Conservation (phyloP, 35 echinoderm and acorn worm genomes). For the Ophioderma brevispina region DNA sequence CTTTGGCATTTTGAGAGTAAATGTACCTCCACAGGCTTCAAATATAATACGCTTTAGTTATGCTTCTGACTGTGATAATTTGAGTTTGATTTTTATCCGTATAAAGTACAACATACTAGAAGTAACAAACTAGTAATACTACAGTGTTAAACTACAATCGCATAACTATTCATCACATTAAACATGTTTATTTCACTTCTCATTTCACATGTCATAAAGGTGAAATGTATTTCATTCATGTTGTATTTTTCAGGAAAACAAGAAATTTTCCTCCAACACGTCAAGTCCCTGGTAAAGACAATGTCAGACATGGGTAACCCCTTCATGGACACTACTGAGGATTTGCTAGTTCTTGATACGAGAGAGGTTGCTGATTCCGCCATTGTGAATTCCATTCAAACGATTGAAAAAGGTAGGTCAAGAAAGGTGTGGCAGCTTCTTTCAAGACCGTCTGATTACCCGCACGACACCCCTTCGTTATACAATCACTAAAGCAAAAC, state of each 20-base stretch:
- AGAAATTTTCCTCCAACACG: background rate
- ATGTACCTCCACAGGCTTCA: no score
- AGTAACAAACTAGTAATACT: slow-evolving; percentile 25
- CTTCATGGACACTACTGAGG: background rate
- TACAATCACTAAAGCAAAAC: no score
- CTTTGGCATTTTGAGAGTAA: no score
- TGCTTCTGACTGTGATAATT: no score
- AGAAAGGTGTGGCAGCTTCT: slow-evolving; percentile 33
- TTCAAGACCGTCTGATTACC: slow-evolving; percentile 29
- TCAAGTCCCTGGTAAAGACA: background rate
- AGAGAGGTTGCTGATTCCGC: background rate
- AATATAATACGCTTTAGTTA: no score
- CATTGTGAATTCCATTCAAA: no score
- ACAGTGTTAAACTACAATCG: background rate
- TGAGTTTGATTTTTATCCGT: no score
- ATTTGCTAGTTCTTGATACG: slow-evolving; percentile 5
- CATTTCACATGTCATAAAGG: background rate
- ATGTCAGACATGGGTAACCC: background rate
- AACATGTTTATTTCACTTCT: background rate
- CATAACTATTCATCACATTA: background rate
- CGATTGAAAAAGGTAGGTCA: no score
- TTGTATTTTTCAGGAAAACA: no score
- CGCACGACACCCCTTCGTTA: slow-evolving; percentile 21
- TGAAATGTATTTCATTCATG: background rate
- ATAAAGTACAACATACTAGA: no score